Conservation (phyloP, 2,797 vertebrate species). For the Neosilurus mollespiculum region DNA sequence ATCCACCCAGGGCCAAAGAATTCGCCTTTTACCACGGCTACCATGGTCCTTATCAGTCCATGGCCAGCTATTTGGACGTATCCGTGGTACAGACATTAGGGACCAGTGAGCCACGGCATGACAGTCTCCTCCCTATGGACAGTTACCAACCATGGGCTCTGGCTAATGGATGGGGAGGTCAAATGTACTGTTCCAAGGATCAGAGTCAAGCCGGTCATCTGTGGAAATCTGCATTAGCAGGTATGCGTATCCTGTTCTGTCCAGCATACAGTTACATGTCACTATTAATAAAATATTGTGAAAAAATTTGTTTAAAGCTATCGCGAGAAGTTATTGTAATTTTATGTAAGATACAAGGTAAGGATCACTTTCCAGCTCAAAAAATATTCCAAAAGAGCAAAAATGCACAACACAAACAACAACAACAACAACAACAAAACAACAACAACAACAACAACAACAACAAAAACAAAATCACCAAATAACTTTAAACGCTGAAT, state of each 20-base stretch:
- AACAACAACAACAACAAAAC: too few species aligned
- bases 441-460: too few species aligned
- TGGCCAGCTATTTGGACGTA: constrained; percentile 90
- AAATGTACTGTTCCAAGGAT: constrained; percentile 92
- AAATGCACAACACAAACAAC: not conserved
- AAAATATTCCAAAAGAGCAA: not conserved
- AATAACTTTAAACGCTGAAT: not conserved
- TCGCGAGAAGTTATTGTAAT: not conserved
- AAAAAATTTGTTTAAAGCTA: not conserved
- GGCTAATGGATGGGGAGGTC: constrained; percentile 84
- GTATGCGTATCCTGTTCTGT: constrained; percentile 65
- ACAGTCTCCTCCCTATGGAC: constrained; percentile 85
- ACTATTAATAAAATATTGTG: not conserved
- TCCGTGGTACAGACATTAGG: constrained; percentile 87
- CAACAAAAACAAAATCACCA: not conserved
- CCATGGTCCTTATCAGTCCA: constrained; percentile 84
- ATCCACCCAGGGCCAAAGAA: constrained; percentile 85
- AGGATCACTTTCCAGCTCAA: not conserved
- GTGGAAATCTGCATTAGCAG: constrained; percentile 89
- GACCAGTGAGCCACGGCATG: constrained; percentile 82
- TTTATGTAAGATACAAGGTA: not conserved
- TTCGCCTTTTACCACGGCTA: constrained; percentile 92
- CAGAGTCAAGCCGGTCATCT: constrained; percentile 84
- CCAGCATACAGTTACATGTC: not conserved
- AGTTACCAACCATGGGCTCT: constrained; percentile 90